Evolutionary conservation across 2,888 invertebrate genomes (phyloP), one percentile per base, ranked within the genome.

Genomic region (Volucella inflata): DNA sequence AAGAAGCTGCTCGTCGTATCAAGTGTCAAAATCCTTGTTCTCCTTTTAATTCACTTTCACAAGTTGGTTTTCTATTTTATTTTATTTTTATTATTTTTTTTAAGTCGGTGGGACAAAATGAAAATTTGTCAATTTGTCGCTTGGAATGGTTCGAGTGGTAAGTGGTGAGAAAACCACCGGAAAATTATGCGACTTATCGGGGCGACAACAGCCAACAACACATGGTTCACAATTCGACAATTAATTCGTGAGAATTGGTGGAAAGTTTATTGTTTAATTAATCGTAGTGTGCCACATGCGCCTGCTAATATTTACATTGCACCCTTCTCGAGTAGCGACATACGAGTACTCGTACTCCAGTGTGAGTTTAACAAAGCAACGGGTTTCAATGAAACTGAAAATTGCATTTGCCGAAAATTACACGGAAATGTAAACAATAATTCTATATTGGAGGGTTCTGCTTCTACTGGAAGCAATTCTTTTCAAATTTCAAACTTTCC

Each of bases 21-120:
- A 90, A 90, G 89, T 91, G 89, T 89, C 89, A 89, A 89, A 89
- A 87, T 89, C 79, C 85, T 88, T 87, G 79, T 68, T 53, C 65
- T 60, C 38, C 77, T 70, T 80, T 87, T 84, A 87, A 85, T 85
- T 84, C 74, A 11, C 11, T 42, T 11, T 16, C 2, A 30, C 30
- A 30, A 30, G 30, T 48, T 55, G 8, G 10, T 2, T 16, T 55
- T 40, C n/a, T n/a, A 50, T 48, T 80, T 62, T 67, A 36, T 72
- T 67, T 60, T 53, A 3, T 17, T 42, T 46, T 17, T 21, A 4
- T 21, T 2, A 4, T 21, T 21, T 21, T 21, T 21, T 21, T 2
- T 30, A 6, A 30, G 6, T 30, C 30, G 30, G 6, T 30, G 30
- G 30, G 30, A 30, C 6, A 6, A 79, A 79, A 75, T 74, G 74